Conservation (phyloP, 2,113 vertebrate genomes). For the Perognathus longimembris region DNA sequence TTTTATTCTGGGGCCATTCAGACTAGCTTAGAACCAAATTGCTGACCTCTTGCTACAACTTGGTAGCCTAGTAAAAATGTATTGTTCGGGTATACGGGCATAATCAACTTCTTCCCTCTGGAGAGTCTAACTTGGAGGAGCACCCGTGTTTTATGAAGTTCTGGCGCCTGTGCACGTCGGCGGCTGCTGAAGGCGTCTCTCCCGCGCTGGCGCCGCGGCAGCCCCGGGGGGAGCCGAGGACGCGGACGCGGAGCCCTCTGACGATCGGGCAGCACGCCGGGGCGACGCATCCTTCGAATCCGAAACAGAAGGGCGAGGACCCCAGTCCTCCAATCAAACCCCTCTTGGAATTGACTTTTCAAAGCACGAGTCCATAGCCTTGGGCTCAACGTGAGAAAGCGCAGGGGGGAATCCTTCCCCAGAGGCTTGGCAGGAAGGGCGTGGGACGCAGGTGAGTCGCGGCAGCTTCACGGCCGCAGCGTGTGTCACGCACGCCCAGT, state of each 20-base stretch:
- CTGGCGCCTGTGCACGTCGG: background rate
- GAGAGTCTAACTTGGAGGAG: constrained; percentile 20
- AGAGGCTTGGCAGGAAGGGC: background rate
- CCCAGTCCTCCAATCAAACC: constrained; percentile 59
- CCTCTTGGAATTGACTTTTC: constrained; percentile 65
- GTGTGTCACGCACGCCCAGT: no score
- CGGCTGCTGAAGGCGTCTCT: background rate
- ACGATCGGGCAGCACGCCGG: no score
- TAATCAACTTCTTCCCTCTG: constrained; percentile 34
- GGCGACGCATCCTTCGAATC: no score
- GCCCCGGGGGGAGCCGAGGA: background rate
- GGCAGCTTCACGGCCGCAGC: no score
- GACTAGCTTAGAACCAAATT: background rate
- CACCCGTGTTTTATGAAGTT: background rate
- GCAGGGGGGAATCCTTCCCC: background rate
- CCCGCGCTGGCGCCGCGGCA: background rate
- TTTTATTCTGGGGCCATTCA: constrained; percentile 13
- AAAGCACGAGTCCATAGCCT: constrained; percentile 8
- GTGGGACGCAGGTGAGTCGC: background rate
- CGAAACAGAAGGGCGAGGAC: constrained; percentile 7
- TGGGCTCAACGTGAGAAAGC: background rate
- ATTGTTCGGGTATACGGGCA: background rate
- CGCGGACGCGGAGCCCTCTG: constrained; percentile 41
- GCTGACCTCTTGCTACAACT: background rate
- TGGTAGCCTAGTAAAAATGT: background rate